Evolutionary conservation across 2,113 vertebrate species (phyloP).

Genomic region (Neogale vison): DNA sequence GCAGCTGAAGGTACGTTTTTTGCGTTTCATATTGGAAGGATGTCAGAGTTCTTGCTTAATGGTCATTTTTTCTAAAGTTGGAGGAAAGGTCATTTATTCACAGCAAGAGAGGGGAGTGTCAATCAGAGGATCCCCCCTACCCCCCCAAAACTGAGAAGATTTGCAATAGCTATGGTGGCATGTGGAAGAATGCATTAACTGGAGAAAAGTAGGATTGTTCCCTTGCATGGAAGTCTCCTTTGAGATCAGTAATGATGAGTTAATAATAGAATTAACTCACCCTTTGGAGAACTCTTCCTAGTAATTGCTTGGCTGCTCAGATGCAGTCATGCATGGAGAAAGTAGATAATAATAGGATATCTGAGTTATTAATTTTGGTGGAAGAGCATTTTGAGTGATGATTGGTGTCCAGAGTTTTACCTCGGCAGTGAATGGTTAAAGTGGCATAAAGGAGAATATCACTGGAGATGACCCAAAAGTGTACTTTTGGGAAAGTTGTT

Average conservation of each 20-base stretch:
- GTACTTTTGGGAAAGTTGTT: neutral
- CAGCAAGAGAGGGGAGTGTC: neutral
- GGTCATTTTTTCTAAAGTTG: neutral
- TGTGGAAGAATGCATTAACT: neutral
- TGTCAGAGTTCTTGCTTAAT: neutral
- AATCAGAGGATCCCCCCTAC: neutral
- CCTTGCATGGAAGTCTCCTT: neutral
- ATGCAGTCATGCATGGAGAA: neutral
- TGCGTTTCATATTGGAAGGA: neutral
- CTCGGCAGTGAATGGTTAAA: neutral
- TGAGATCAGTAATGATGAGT: neutral
- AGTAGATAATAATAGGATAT: slow-evolving; percentile 2
- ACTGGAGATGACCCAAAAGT: neutral
- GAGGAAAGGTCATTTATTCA: neutral
- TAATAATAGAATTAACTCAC: neutral
- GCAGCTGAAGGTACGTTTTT: neutral
- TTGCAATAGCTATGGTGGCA: neutral
- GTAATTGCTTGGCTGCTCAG: neutral
- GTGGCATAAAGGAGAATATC: neutral
- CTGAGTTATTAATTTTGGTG: neutral
- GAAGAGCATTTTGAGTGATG: slow-evolving; percentile 34
- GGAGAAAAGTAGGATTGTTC: neutral
- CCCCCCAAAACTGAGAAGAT: neutral
- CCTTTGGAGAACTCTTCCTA: neutral
- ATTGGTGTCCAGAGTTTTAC: neutral